Evolutionary conservation across 2,888 invertebrate species (phyloP), one percentile per base, ranked within the genome.

Genomic region (Bombylius major): DNA sequence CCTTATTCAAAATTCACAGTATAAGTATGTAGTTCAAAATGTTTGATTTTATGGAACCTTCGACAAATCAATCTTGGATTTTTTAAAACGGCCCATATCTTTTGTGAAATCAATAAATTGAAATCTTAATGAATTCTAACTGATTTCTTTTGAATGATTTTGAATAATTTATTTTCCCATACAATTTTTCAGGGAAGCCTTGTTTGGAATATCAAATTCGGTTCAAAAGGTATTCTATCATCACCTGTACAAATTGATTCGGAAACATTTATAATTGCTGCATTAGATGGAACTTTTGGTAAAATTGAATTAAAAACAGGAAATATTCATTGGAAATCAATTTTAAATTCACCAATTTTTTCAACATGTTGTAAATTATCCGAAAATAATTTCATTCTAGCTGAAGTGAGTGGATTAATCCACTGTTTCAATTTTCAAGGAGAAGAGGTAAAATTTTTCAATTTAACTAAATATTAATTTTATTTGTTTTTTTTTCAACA

Each of bases 281-380:
- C 79, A 1, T 71, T 82, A 23, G 77, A 78, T 63, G 83, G 84
- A 8, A 74, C 23, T 70, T 76, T 63, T 55, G 59, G 11, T 70
- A 67, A 53, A 82, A 82, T 1, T 56, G n/a, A n/a, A n/a, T n/a
- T n/a, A n/a, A n/a, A n/a, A n/a, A n/a, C n/a, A n/a, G n/a, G n/a
- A n/a, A n/a, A 63, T 5, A 63, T 78, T 23, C 54, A 72, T 39
- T 84, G 84, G 84, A 66, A 61, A 5, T 67, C 67, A 39, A 69
- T 76, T 60, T 65, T 77, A 23, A 63, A 65, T 39, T 75, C 77
- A 58, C 83, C 85, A 4, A 70, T 85, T 53, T 86, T 86, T 68
- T 78, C 82, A 11, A 76, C 79, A 1, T 80, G 82, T 4, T 61
- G 60, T n/a, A 52, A 64, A n/a, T 49, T 69, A 55, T 56, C 56